Percentiles rank a stretch among this genome's conserved stretches.
Conservation (phyloP, 2,113 vertebrate species). For the Sapajus apella region DNA sequence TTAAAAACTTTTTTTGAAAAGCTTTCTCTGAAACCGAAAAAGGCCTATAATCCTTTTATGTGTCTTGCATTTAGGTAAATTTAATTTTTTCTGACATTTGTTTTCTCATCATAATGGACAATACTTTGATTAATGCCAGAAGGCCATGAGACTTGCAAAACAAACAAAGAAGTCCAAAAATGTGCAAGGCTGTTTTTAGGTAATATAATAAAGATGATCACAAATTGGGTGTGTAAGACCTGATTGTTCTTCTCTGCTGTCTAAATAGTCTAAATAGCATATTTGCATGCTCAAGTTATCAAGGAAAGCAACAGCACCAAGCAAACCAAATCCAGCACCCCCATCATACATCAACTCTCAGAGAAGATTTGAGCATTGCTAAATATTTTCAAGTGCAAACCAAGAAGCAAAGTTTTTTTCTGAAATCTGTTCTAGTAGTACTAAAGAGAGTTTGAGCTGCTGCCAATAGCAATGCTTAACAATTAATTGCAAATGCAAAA, state of each 20-base stretch:
- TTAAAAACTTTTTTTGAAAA: conserved; percentile 13
- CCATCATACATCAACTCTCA: neutral
- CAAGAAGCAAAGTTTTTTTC: neutral
- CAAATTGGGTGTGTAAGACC: neutral
- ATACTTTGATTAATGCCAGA: conserved; percentile 47
- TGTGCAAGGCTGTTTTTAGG: neutral
- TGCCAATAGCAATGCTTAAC: neutral
- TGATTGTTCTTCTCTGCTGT: neutral
- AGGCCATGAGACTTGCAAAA: conserved; percentile 2
- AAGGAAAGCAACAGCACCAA: neutral
- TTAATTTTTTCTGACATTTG: conserved; percentile 52
- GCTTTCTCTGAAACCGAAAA: conserved; percentile 37
- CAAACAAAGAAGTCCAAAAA: neutral
- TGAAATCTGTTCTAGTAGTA: neutral
- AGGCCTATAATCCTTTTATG: neutral
- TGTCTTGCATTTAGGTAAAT: conserved; percentile 3
- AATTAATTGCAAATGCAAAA: neutral
- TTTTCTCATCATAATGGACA: conserved; percentile 26
- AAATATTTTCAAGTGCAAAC: neutral
- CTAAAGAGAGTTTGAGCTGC: neutral
- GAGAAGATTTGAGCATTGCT: neutral
- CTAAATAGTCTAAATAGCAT: neutral
- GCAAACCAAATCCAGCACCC: neutral
- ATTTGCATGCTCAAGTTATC: neutral
- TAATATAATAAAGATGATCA: conserved; percentile 10